These are phyloP conservation scores for Ornithoptera alexandrae DNA, from an alignment of 2,888 invertebrate species.

Conservation along the genomic window DNA sequence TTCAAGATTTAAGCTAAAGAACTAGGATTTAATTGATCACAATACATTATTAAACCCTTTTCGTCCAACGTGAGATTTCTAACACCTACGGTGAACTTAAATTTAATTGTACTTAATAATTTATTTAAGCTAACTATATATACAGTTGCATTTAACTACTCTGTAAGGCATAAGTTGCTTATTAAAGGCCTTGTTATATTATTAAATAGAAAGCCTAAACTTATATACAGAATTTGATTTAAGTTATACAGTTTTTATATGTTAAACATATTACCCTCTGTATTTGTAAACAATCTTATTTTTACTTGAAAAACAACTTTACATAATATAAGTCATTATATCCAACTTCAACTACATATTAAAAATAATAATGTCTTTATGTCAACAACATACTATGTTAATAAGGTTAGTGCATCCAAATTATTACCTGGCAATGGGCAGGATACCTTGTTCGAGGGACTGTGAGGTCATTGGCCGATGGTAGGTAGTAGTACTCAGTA, in stretches of 20 bases:
- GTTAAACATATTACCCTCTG: neutral
- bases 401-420: no score
- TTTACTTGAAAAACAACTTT: neutral
- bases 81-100: slow-evolving; percentile 57
- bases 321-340: neutral
- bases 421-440: no score
- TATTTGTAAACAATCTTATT: neutral
- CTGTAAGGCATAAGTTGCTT: slow-evolving; percentile 50
- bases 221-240: neutral
- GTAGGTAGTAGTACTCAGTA: no score
- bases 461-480: no score
- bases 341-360: neutral
- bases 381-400: no score
- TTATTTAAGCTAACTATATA: slow-evolving; percentile 55
- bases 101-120: slow-evolving; percentile 74
- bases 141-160: slow-evolving; percentile 59
- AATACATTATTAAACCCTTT: slow-evolving; percentile 37
- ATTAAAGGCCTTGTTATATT: slow-evolving; percentile 29
- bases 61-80: slow-evolving; percentile 71
- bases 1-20: no score
- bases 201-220: neutral
- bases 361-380: no score
- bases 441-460: no score
- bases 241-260: slow-evolving; percentile 1
- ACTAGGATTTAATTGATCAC: no score